phyloP scores from a whole-genome alignment of 2,113 vertebrate genomes.

The Mus musculus region DNA sequence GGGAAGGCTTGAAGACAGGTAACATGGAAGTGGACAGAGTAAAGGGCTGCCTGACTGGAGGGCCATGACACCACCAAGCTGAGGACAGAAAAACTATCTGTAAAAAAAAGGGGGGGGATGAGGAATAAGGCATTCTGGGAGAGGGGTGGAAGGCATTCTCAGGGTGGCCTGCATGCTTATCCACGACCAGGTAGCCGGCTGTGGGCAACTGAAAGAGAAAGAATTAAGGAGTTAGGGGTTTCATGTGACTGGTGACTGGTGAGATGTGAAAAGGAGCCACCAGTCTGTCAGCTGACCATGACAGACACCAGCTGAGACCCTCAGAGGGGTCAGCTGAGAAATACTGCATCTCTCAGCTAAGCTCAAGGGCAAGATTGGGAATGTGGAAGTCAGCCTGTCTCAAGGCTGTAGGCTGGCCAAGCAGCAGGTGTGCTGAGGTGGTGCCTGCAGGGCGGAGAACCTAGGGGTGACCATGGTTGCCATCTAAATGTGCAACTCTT shows the following conservation, averaged over 20 bases:
- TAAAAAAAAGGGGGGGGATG: background rate
- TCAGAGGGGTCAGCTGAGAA: background rate
- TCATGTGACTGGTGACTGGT: background rate
- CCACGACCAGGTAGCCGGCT: background rate
- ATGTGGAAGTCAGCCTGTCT: too few species aligned
- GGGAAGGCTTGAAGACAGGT: background rate
- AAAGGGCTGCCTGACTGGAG: background rate
- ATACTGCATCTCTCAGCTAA: background rate
- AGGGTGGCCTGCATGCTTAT: accelerated
- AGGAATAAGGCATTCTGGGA: accelerated
- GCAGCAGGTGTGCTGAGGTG: background rate
- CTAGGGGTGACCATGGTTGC: background rate
- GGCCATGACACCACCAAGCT: background rate
- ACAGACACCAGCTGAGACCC: background rate
- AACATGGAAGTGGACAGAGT: background rate
- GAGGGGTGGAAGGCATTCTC: background rate
- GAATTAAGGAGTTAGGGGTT: background rate
- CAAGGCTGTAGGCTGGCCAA: background rate
- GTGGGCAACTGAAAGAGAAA: background rate
- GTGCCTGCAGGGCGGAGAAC: accelerated
- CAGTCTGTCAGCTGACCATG: background rate
- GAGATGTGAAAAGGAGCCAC: too few species aligned
- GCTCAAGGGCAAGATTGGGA: background rate
- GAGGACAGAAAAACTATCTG: background rate
- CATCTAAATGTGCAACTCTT: accelerated